These are phyloP conservation scores for Caenorhabditis parvicauda DNA, from an alignment of 2,888 invertebrate species.

Conservation along the genomic window DNA sequence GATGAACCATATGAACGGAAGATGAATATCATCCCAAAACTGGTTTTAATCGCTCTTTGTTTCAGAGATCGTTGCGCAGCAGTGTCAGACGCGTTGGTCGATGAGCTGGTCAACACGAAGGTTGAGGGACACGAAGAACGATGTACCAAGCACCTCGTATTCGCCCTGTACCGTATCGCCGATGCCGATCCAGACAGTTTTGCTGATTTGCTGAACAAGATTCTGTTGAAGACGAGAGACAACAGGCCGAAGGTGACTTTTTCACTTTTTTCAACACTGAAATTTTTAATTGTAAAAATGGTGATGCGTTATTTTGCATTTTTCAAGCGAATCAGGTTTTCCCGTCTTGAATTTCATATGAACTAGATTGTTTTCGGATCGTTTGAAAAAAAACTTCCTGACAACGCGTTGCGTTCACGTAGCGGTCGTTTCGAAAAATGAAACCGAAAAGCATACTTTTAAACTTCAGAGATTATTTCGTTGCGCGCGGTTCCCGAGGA, in stretches of 20 bases:
- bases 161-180: conserved; percentile 35
- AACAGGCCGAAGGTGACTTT: conserved; percentile 32
- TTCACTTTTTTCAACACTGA: background rate
- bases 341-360: too few species aligned
- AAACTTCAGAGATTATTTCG: too few species aligned
- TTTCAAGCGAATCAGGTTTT: too few species aligned
- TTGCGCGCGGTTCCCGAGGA: too few species aligned
- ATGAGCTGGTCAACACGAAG: conserved; percentile 51
- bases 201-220: conserved; percentile 32
- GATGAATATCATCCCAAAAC: background rate
- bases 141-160: conserved; percentile 42
- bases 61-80: conserved; percentile 51
- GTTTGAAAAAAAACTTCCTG: too few species aligned
- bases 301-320: too few species aligned
- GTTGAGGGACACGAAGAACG: conserved; percentile 53
- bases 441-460: too few species aligned
- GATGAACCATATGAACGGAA: background rate
- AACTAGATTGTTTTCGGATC: too few species aligned
- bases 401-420: too few species aligned
- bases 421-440: too few species aligned
- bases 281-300: background rate
- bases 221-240: conserved; percentile 40
- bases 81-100: conserved; percentile 38
- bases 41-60: background rate
- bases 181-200: conserved; percentile 37